Percentiles rank a stretch among this genome's conserved stretches.
Evolutionary conservation across 1,140 invertebrate genomes (phyloP).

Genomic region (Drosophila kikkawai): DNA sequence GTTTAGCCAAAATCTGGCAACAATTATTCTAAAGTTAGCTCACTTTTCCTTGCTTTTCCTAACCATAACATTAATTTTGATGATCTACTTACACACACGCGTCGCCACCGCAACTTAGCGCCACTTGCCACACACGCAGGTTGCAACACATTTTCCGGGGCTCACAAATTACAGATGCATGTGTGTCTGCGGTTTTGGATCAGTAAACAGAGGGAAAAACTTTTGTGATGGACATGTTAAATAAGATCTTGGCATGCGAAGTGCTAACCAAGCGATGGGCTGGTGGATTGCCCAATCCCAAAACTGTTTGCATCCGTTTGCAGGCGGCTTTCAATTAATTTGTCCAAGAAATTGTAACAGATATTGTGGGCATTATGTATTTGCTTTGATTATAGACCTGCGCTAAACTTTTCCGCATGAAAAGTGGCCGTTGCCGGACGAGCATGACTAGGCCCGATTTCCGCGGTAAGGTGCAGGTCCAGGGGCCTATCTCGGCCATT

Average conservation of each 20-base stretch:
- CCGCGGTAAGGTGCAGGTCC: neutral
- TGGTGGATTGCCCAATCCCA: constrained; percentile 31
- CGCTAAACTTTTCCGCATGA: constrained; percentile 61
- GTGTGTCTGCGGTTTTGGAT: constrained; percentile 41
- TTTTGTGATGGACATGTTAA: constrained; percentile 58
- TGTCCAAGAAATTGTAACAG: constrained; percentile 45
- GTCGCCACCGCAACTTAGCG: constrained; percentile 9
- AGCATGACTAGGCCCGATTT: constrained; percentile 56
- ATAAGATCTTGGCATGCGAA: constrained; percentile 42
- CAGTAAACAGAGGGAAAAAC: constrained; percentile 44
- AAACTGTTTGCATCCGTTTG: constrained; percentile 26
- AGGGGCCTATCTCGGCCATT: neutral
- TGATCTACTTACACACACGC: constrained; percentile 7
- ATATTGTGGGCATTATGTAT: constrained; percentile 30
- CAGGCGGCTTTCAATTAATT: constrained; percentile 27
- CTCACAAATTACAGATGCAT: constrained; percentile 39
- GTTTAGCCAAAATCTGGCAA: neutral
- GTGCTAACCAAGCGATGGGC: constrained; percentile 45
- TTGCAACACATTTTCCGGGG: constrained; percentile 59
- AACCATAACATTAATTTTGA: constrained; percentile 2
- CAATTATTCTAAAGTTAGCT: neutral
- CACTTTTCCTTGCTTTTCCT: neutral
- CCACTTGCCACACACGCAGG: constrained; percentile 24
- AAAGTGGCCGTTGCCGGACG: constrained; percentile 27
- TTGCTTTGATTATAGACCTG: constrained; percentile 53